A percentile compares a stretch with the other conserved stretches of the same genome.
Conservation (phyloP, 2,888 invertebrate species). For the Vesta saturnalis region DNA sequence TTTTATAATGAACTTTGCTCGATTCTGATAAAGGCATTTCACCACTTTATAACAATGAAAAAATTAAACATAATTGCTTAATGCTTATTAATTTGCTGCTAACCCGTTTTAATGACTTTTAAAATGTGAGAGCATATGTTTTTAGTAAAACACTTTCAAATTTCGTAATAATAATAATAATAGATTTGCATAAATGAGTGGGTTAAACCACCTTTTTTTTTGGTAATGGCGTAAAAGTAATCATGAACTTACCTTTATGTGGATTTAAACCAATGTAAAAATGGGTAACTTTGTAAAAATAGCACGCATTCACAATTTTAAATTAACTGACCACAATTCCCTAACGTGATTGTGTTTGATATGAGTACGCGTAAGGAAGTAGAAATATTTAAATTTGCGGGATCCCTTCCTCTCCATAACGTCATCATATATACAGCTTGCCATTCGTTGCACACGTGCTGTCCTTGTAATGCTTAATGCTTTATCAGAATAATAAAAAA, state of each 20-base stretch:
- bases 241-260: not conserved
- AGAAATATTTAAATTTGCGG: constrained; percentile 29
- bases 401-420: constrained; percentile 27
- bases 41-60: too few relatives aligned
- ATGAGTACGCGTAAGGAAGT: constrained; percentile 6
- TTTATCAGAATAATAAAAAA: not conserved
- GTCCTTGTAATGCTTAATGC: constrained; percentile 14
- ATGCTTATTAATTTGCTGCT: too few relatives aligned
- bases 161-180: not conserved
- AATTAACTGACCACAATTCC: not conserved
- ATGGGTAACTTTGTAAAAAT: too few relatives aligned
- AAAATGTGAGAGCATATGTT: constrained; percentile 3
- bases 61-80: too few relatives aligned
- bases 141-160: constrained; percentile 7
- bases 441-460: constrained; percentile 30
- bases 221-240: not conserved
- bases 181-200: not conserved
- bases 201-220: not conserved
- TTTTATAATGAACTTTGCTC: constrained; percentile 6
- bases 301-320: not conserved
- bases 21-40: not conserved
- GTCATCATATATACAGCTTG: constrained; percentile 14
- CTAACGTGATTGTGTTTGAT: not conserved
- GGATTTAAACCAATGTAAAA: too few relatives aligned
- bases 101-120: too few relatives aligned